Percentiles rank a stretch among this genome's conserved stretches.
Evolutionary conservation across 2,113 vertebrate genomes (phyloP).

Genomic region (Asarcornis scutulata): DNA sequence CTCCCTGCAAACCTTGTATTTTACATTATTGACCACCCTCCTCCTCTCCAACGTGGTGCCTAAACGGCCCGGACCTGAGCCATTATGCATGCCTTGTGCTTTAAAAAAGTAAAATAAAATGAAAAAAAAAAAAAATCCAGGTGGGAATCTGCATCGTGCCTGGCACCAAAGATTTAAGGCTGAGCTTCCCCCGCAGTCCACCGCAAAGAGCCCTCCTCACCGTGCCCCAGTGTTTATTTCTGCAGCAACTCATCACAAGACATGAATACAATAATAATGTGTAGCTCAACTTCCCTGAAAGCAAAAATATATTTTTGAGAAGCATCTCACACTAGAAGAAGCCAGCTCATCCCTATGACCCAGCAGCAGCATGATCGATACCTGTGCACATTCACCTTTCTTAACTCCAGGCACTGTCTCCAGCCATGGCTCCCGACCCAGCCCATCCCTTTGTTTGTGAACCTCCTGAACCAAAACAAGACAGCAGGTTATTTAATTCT

Average conservation of each 20-base stretch:
- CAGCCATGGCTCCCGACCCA: background rate
- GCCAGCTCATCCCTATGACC: background rate
- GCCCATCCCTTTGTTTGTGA: background rate
- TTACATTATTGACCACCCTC: background rate
- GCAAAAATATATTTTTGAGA: background rate
- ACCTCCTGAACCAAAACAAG: background rate
- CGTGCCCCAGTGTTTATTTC: background rate
- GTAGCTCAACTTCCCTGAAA: background rate
- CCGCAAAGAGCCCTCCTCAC: background rate
- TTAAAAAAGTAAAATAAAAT: background rate
- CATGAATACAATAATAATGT: fast-evolving
- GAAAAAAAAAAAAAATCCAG: background rate
- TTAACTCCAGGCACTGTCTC: background rate
- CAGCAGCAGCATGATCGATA: background rate
- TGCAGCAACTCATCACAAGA: background rate
- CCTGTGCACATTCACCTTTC: fast-evolving
- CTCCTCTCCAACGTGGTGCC: too few relatives aligned
- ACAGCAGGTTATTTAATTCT: background rate
- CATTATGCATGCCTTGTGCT: background rate
- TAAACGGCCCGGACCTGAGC: background rate
- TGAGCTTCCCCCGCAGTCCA: background rate
- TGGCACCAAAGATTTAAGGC: fast-evolving
- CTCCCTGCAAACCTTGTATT: background rate
- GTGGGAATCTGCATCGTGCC: too few relatives aligned
- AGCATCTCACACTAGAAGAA: background rate